Evolutionary conservation across 1,140 invertebrate genomes (phyloP), one percentile per base, ranked within the genome.

Genomic region (Papilio polyxenes): DNA sequence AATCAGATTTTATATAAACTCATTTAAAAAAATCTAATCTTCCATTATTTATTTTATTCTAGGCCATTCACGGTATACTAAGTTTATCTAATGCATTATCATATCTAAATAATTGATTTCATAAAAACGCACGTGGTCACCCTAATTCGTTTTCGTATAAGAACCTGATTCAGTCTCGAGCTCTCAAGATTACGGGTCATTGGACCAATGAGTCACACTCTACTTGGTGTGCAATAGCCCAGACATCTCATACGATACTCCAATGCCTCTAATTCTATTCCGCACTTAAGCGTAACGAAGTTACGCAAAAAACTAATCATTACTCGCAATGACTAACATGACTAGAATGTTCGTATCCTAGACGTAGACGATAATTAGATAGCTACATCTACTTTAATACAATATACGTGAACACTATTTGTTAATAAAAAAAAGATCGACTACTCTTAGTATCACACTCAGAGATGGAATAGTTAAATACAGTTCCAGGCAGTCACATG

Each of bases 171-270:
- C 40, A 37, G 80, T 40, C 48, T 69, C 48, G 75, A 82, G 75
- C 65, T 44, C 23, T 80, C 59, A 49, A 88, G 86, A 88, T 89
- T 89, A 84, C 82, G 84, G 88, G 87, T 92, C 90, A 90, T 87
- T 89, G 90, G 90, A 89, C 89, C 83, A 82, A 81, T 91, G 90
- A 92, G 77, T 92, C 91, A 91, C 84, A 88, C 88, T 92, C 91
- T 86, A 92, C 85, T 92, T 90, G 82, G 80, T 85, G 82, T 78
- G 85, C 85, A 83, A 83, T 65, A 81, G 82, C 75, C 82, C 40
- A 56, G 56, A 78, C 75, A 72, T 77, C 79, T 76, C 81, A 81
- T 56, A 81, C 75, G 65, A 65, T 77, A 62, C 62, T 23, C 37
- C 59, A 59, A 65, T 65, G 44, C 17, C 40, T 80, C 40, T 72